A percentile compares a stretch with the other conserved stretches of the same genome.
These are phyloP conservation scores for Peromyscus leucopus DNA, from an alignment of 2,113 vertebrate genomes.

Conservation along the genomic window DNA sequence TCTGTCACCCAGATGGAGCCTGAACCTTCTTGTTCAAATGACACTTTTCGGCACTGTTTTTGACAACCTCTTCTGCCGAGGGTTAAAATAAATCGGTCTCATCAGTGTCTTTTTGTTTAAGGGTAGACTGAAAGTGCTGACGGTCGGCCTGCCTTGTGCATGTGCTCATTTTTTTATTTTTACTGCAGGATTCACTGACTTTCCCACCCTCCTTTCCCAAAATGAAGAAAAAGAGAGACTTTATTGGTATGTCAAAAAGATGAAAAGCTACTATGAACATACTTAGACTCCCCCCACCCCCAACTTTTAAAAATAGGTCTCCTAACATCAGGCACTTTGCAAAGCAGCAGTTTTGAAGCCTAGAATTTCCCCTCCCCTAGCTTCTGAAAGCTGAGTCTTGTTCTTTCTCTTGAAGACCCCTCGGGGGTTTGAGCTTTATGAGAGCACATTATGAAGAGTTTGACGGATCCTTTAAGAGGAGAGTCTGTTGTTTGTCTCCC, in stretches of 20 bases:
- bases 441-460: background rate
- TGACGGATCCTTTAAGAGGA: background rate
- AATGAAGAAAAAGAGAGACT: background rate
- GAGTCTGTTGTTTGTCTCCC: background rate
- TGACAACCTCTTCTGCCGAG: background rate
- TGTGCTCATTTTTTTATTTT: slow-evolving; percentile 72
- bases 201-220: background rate
- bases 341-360: slow-evolving; percentile 48
- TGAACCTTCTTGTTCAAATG: background rate
- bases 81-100: slow-evolving; percentile 74
- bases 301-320: slow-evolving; percentile 68
- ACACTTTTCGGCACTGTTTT: slow-evolving; percentile 1
- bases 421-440: slow-evolving; percentile 35
- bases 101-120: slow-evolving; percentile 73
- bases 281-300: slow-evolving; percentile 24
- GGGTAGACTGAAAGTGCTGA: slow-evolving; percentile 69
- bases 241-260: slow-evolving; percentile 75
- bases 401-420: background rate
- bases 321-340: slow-evolving; percentile 53
- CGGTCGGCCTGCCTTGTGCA: slow-evolving; percentile 10
- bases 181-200: slow-evolving; percentile 56
- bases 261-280: slow-evolving; percentile 73
- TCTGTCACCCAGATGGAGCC: background rate
- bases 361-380: background rate
- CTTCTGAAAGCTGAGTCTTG: background rate